Percentiles rank a stretch among this genome's conserved stretches.
phyloP scores from a whole-genome alignment of 1,140 invertebrate species.

The Zaprionus kolodkinae region DNA sequence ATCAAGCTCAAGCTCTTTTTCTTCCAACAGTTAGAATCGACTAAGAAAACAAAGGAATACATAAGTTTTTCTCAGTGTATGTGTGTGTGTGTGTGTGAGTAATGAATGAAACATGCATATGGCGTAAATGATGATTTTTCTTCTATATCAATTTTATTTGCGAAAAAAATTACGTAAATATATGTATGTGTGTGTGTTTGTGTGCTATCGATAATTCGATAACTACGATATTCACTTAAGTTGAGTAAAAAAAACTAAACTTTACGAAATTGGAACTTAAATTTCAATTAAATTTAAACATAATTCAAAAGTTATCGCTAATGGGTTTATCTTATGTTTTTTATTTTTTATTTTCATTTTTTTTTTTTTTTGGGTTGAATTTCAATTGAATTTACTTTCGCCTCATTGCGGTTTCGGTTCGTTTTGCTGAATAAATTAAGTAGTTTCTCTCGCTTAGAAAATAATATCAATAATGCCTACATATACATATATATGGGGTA shows the following conservation, averaged over 20 bases:
- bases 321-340: background rate
- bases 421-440: conserved; percentile 40
- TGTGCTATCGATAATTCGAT: background rate
- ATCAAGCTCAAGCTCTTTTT: conserved; percentile 44
- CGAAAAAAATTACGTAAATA: conserved; percentile 56
- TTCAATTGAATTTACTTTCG: conserved; percentile 15
- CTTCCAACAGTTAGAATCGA: conserved; percentile 29
- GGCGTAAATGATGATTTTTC: conserved; percentile 31
- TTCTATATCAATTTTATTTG: conserved; percentile 50
- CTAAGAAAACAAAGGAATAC: conserved; percentile 28
- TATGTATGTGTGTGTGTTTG: conserved; percentile 4
- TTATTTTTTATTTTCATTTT: background rate
- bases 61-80: conserved; percentile 9
- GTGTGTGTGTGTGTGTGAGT: conserved; percentile 11
- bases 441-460: conserved; percentile 21
- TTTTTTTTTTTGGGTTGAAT: background rate
- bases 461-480: conserved; percentile 48
- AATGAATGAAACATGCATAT: conserved; percentile 51
- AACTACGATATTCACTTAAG: conserved; percentile 30
- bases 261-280: conserved; percentile 80
- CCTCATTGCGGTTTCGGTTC: background rate
- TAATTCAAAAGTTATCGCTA: conserved; percentile 20
- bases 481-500: conserved; percentile 13
- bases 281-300: conserved; percentile 61
- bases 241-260: conserved; percentile 56